These are phyloP conservation scores for Muschampia plurimacula DNA, from an alignment of 2,888 invertebrate species.

Conservation along the genomic window DNA sequence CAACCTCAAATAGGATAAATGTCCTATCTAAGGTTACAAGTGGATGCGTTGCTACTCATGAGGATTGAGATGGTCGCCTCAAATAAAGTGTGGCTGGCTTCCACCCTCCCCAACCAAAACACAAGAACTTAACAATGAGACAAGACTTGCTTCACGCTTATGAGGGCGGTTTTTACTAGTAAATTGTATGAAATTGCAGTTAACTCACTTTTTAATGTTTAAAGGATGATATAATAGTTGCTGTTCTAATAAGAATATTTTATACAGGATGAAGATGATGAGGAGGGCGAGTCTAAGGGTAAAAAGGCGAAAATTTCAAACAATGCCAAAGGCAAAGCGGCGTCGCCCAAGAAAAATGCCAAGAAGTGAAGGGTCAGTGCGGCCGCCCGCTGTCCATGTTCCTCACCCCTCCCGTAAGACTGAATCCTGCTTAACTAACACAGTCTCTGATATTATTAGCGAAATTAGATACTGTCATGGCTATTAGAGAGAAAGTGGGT, in stretches of 20 bases:
- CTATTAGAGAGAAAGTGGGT: conserved; percentile 38
- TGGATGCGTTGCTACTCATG: no score
- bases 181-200: not conserved
- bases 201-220: not conserved
- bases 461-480: conserved; percentile 11
- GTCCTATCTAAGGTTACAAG: no score
- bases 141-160: no score
- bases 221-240: not conserved
- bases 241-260: conserved; percentile 16
- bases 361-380: conserved; percentile 75
- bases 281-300: conserved; percentile 92
- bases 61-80: no score
- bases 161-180: no score
- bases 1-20: no score
- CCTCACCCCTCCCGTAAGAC: conserved; percentile 34
- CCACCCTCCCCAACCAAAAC: no score
- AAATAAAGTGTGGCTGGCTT: no score
- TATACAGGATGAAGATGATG: conserved; percentile 88
- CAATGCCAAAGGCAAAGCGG: conserved; percentile 89
- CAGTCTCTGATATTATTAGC: no score
- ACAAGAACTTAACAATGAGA: no score
- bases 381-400: conserved; percentile 46
- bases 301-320: conserved; percentile 91
- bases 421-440: conserved; percentile 35
- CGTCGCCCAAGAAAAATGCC: conserved; percentile 90